Base-by-base conservation (phyloP, 1,140 invertebrate species). In the Ooceraea biroi region DNA sequence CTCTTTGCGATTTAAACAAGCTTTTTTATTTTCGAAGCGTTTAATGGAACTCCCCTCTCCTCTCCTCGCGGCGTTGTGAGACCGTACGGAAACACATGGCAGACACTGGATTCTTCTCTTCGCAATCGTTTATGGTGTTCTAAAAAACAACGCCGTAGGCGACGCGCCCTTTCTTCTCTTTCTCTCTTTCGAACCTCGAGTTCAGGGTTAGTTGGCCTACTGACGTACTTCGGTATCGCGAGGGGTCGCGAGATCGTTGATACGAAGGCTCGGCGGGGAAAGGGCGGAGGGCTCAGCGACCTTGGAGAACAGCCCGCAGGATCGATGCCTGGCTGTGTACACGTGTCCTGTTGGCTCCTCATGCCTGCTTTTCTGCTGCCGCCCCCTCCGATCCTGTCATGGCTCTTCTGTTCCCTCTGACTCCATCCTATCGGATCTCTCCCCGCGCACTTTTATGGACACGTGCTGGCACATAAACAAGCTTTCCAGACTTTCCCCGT, bases 241-340 rank as follows among this genome's bases (percentile, higher is more conserved):
- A 87, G 90, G 92, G 92, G 91, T 91, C 89, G 91, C 87, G 91
- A 90, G 94, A 92, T 93, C 91, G 91, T 93, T 94, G 93, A 93
- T 94, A 92, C 92, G 84, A 66, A 46, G 61, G 27, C 76, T 65
- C 55, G 82, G 83, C 78, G 87, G 74, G 7, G 36, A 7, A 10
- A 57, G 82, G 69, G 72, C 69, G 83, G 73, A 76, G 85, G 88
- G 71, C 84, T 90, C 71, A 87, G 83, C 90, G 91, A 93, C 94
- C 93, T 94, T 94, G 94, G 92, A 85, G 78, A 84, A 82, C 74
- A 85, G 48, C 76, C 65, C 58, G 85, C 72, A 85, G 87, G 90
- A 94, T 93, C 93, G 93, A 94, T 94, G 89, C 83, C 82, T 84
- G 61, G 11, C 10, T 83, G 76, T 22, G 82, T 91, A 91, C 91